Conservation (phyloP, 2,888 invertebrate species). For the Cosmia pyralina region DNA sequence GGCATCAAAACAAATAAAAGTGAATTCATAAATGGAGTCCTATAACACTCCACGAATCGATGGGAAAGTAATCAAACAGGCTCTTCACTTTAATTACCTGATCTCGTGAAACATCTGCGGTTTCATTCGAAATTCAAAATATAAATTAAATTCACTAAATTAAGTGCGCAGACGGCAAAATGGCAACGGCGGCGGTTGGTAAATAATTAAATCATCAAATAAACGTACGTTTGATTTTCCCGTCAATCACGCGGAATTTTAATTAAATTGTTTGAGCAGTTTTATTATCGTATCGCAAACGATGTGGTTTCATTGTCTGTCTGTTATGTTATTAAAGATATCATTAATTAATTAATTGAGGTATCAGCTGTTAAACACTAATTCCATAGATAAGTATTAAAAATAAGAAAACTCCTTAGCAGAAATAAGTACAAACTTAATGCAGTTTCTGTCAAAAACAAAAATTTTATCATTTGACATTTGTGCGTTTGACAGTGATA, state of each 20-base stretch:
- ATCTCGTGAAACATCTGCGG: slow-evolving; percentile 77
- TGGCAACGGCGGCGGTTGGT: slow-evolving; percentile 51
- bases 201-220: slow-evolving; percentile 65
- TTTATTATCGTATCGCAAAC: slow-evolving; percentile 6
- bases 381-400: background rate
- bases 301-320: background rate
- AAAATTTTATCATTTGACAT: background rate
- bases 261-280: slow-evolving; percentile 56
- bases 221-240: slow-evolving; percentile 54
- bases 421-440: background rate
- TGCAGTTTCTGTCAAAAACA: slow-evolving; percentile 1
- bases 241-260: slow-evolving; percentile 60
- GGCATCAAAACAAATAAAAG: slow-evolving; percentile 43
- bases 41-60: slow-evolving; percentile 29
- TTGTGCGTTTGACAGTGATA: slow-evolving; percentile 28
- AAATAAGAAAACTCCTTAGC: slow-evolving; percentile 2
- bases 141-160: slow-evolving; percentile 74
- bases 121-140: slow-evolving; percentile 63
- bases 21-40: slow-evolving; percentile 36
- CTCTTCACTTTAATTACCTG: slow-evolving; percentile 77
- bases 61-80: slow-evolving; percentile 62
- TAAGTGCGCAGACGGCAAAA: slow-evolving; percentile 63
- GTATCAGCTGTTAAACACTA: background rate
- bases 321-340: background rate
- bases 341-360: background rate